Evolutionary conservation across 1,140 invertebrate genomes (phyloP).

Genomic region (Helicoverpa zea): DNA sequence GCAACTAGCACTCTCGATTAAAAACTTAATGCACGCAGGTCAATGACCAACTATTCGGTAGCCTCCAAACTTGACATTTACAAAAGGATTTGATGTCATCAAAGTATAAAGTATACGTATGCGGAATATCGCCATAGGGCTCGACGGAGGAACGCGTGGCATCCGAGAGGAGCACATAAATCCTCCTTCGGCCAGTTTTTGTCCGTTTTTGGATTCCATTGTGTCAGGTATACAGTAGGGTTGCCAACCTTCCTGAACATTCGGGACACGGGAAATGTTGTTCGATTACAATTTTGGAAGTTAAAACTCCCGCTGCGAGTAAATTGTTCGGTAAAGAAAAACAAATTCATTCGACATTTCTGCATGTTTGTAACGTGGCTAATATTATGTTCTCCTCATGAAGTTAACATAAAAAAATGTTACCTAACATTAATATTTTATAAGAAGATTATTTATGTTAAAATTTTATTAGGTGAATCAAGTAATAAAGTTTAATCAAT

Average conservation of each 20-base stretch:
- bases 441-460: conserved; percentile 19
- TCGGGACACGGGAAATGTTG: conserved; percentile 14
- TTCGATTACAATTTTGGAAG: conserved; percentile 34
- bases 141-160: conserved; percentile 56
- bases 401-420: not conserved
- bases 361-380: not conserved
- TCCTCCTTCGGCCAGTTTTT: conserved; percentile 67
- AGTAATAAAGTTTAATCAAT: conserved; percentile 19
- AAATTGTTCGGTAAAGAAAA: conserved; percentile 27
- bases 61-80: conserved; percentile 39
- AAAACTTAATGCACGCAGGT: conserved; percentile 41
- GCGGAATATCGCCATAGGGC: conserved; percentile 52
- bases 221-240: conserved; percentile 69
- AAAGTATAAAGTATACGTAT: conserved; percentile 50
- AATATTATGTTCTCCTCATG: not conserved
- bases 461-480: conserved; percentile 21
- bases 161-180: conserved; percentile 62
- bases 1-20: conserved; percentile 15
- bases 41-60: conserved; percentile 42
- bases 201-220: conserved; percentile 70
- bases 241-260: conserved; percentile 49
- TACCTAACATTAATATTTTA: not conserved
- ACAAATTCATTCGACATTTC: not conserved
- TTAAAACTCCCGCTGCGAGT: conserved; percentile 43
- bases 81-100: conserved; percentile 53